phyloP scores from a whole-genome alignment of 2,797 vertebrate genomes.

The Pelochelys cantorii region DNA sequence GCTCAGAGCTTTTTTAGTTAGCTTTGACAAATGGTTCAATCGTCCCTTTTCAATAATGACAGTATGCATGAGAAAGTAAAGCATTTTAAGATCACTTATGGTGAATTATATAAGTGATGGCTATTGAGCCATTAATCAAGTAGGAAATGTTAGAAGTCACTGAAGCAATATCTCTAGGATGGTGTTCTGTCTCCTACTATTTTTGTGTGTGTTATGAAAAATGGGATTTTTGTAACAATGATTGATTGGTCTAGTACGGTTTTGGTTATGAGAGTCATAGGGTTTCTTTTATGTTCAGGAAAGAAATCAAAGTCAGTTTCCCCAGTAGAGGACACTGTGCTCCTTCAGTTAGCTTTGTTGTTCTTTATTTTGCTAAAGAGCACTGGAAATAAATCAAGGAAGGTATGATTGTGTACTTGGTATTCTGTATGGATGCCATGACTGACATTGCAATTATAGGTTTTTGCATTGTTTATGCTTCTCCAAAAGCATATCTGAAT shows the following conservation, averaged over 20 bases:
- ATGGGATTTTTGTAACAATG: constrained; percentile 30
- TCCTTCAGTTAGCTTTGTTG: constrained; percentile 49
- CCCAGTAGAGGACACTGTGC: constrained; percentile 79
- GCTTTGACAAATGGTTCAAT: constrained; percentile 69
- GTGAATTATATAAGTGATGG: constrained; percentile 70
- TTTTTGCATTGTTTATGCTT: constrained; percentile 83
- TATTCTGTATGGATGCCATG: constrained; percentile 79
- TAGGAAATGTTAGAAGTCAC: constrained; percentile 42
- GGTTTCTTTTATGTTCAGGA: not conserved
- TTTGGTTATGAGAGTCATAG: not conserved
- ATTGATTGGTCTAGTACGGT: constrained; percentile 3
- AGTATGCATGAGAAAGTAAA: constrained; percentile 64
- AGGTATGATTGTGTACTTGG: constrained; percentile 74
- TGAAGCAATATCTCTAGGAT: constrained; percentile 54
- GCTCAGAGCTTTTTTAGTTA: constrained; percentile 62
- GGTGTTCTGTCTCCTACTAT: constrained; percentile 34
- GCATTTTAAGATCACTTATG: constrained; percentile 72
- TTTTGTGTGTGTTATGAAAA: constrained; percentile 50
- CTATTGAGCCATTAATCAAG: constrained; percentile 73
- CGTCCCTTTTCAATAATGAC: constrained; percentile 64
- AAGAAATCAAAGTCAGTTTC: not conserved
- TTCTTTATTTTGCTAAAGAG: constrained; percentile 37
- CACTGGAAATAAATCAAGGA: constrained; percentile 59
- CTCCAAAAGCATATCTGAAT: constrained; percentile 73
- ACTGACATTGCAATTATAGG: constrained; percentile 85